Evolutionary conservation across 2,888 invertebrate species (phyloP), one percentile per base, ranked within the genome.

Genomic region (Cotesia congregata): DNA sequence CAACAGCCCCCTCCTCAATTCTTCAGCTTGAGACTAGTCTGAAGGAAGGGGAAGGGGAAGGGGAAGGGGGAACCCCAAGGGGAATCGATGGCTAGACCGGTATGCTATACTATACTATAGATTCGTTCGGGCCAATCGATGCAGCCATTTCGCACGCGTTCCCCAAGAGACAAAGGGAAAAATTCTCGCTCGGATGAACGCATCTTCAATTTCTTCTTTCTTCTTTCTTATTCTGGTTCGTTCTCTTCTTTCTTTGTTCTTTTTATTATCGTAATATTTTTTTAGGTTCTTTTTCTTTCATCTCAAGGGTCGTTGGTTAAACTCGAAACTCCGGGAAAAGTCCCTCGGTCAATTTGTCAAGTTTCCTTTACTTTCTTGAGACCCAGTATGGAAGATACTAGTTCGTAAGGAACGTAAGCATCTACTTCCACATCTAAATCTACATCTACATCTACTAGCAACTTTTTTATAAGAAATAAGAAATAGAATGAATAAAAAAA

Each of bases 341-440:
- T 78, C 76, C 76, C 78, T 78, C 74, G 78, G 78, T 78, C 78
- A 78, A 78, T 78, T 78, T 78, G 78, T 78, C 78, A 76, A 78
- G 78, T 78, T 78, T 78, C 72, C 50, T 50, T 50, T 50, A 12
- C 50, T 50, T 50, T 12, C 50, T 50, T 50, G 50, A 50, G 50
- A 30, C 30, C 30, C 30, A 4, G 3, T 30, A 30, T 30, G 30
- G 30, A 30, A 30, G 30, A 30, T 30, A 30, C 30, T 30, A 30
- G 30, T 30, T 30, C 30, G 30, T 30, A 30, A 30, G 3, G 30
- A 30, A 30, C 30, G 3, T 30, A 30, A 30, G 30, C 30, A 30
- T 30, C 30, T 30, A 30, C 30, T 30, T 30, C 30, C 30, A 30
- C 68, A 39, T 40, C 60, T 17, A 68, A 68, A 62, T 62, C 20